Base-by-base conservation (phyloP, 2,888 invertebrate species). In the Apamea epomidion region DNA sequence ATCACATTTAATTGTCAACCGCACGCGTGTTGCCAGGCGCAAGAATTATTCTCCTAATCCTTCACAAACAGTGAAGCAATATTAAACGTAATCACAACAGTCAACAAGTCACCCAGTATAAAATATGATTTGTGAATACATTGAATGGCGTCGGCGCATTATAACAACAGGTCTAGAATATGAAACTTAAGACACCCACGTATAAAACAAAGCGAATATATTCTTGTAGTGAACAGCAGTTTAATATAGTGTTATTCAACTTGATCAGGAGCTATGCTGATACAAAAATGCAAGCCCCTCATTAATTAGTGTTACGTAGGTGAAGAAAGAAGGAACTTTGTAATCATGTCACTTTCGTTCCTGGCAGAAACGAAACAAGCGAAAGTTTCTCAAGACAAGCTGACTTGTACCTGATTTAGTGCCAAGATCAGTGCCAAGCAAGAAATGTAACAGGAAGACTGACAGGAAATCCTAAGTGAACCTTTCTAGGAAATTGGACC, bases 101-200 rank as follows among this genome's bases (percentile, higher is more conserved):
- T 72, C 72, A 64, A 21, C 64, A 80, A 73, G 75, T 72, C 71
- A 60, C 21, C 68, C 77, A 58, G 42, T 67, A 71, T 76, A 77
- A 89, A 86, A 81, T 87, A 88, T 82, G 65, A 85, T 81, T 76
- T 65, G 81, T 72, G 45, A 81, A 78, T 77, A 72, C 51, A 85
- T 83, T 81, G 78, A 90, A 85, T 73, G 21, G 87, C 85, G 78
- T 77, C 69, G 74, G 71, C 78, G 74, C 70, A 81, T 76, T 89
- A 76, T 77, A 78, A 80, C 78, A 75, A 75, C 74, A 82, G 51
- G 76, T 80, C 82, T 82, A 83, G 70, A 84, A 70, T 82, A 84
- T 76, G 80, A 85, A 77, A 70, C 82, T 62, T 72, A 21, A 64
- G 32, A 84, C 82, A 60, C 90, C 89, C 79, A 89, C 89, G 76